Evolutionary conservation across 2,888 invertebrate genomes (phyloP).

Genomic region (Cryptus armator): DNA sequence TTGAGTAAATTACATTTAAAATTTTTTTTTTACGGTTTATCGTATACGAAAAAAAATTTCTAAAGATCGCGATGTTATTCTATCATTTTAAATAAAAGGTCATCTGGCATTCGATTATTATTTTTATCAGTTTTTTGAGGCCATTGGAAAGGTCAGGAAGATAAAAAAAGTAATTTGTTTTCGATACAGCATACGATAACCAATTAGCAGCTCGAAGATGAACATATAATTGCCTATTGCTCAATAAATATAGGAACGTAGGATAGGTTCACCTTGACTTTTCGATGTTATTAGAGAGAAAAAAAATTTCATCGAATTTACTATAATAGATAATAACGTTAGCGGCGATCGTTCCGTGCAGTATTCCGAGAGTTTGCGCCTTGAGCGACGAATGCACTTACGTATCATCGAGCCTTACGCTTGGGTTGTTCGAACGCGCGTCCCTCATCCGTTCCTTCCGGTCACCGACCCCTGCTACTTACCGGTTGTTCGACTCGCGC

Average conservation of each 20-base stretch:
- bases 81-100: too few relatives aligned
- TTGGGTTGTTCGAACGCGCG: slow-evolving; percentile 19
- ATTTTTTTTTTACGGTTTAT: too few relatives aligned
- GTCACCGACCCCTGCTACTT: slow-evolving; percentile 62
- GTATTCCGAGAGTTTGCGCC: not conserved
- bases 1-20: too few relatives aligned
- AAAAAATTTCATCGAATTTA: slow-evolving; percentile 8
- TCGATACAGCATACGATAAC: not conserved
- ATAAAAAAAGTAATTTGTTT: not conserved
- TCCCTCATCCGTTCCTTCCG: slow-evolving; percentile 42
- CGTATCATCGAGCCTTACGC: slow-evolving; percentile 10
- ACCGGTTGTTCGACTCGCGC: slow-evolving; percentile 28
- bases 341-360: not conserved
- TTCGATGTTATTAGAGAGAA: not conserved
- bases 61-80: too few relatives aligned
- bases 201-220: not conserved
- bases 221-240: not conserved
- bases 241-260: not conserved
- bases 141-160: not conserved
- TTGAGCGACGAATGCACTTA: not conserved
- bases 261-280: not conserved
- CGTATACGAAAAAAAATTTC: too few relatives aligned
- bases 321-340: not conserved
- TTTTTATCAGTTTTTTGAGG: not conserved
- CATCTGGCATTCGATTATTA: not conserved